Evolutionary conservation across 2,113 vertebrate genomes (phyloP), one percentile per base, ranked within the genome.

Genomic region (Panthera leo): DNA sequence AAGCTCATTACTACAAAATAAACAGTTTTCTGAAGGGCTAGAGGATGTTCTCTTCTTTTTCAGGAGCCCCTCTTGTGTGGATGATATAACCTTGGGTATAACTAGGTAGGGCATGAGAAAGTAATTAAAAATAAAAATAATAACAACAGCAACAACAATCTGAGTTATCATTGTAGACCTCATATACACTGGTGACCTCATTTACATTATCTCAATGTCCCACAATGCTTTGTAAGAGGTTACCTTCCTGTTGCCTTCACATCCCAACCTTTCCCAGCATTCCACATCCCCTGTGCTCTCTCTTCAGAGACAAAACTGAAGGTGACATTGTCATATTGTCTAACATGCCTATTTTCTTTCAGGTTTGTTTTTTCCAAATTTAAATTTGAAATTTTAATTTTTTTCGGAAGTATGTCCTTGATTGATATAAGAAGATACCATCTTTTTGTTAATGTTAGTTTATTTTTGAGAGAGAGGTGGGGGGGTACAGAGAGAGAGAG

Each of bases 1-100:
- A 53, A 45, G 39, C 67, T 25, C 36, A 65, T 88, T 45, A 68
- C 15, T 91, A 31, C 75, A 94, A 89, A 97, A 82, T 12, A 55
- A 88, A 93, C 67, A 78, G 39, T 36, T 96, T 96, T 73, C 86
- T 71, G 55, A 75, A 21, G 23, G n/a, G 45, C 31, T 36, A n/a
- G 25, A 78, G 27, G 12, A 19, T 85, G 42, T 86, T 85, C 51
- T 90, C 73, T 90, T 29, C 25, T 58, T 93, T 86, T n/a, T 31
- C 34, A 45, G 29, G 45, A 63, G 5, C 25, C 58, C 12, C 6
- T 89, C 39, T 23, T 73, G 5, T 31, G 7, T 94, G 42, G 51
- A 15, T 63, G 53, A 71, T 36, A 80, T 7, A 45, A 71, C 12
- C 21, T 78, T 85, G n/a, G 45, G 5, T 91, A 36, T 36, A 53